Conservation (phyloP, 92 coral and sea anemone genomes). For the Meandrina meandrites region DNA sequence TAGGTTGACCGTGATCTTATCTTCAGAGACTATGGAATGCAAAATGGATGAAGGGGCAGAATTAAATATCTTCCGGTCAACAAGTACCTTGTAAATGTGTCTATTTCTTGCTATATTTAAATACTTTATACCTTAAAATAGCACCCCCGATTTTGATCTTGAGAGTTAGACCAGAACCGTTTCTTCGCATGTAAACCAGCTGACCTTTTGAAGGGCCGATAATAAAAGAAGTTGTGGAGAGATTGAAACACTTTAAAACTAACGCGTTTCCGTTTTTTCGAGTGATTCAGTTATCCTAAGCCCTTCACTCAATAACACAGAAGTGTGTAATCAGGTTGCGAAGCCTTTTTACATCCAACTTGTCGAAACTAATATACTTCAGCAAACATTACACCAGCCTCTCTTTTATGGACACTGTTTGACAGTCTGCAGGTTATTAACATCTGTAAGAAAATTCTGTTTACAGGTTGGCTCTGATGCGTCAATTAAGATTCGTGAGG, state of each 20-base stretch:
- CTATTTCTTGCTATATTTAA: constrained; percentile 21
- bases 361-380: constrained; percentile 4
- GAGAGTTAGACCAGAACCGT: not conserved
- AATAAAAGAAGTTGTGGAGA: not conserved
- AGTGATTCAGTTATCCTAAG: constrained; percentile 25
- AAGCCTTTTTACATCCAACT: not conserved
- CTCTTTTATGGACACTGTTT: not conserved
- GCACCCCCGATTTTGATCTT: not conserved
- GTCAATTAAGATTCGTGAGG: not conserved
- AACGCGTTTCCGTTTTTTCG: constrained; percentile 32
- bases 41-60: constrained; percentile 10
- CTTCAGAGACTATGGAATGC: constrained; percentile 42
- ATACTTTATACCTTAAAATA: constrained; percentile 15
- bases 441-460: not conserved
- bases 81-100: constrained; percentile 39
- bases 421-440: not conserved
- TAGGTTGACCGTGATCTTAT: constrained; percentile 12
- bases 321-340: not conserved
- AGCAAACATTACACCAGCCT: not conserved
- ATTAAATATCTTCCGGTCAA: constrained; percentile 42
- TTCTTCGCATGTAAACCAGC: not conserved
- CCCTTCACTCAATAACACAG: constrained; percentile 16
- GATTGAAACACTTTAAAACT: not conserved
- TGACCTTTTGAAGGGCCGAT: not conserved
- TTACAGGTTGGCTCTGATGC: not conserved